These are phyloP conservation scores for Luehdorfia chinensis DNA, from an alignment of 1,140 invertebrate genomes.

Conservation along the genomic window DNA sequence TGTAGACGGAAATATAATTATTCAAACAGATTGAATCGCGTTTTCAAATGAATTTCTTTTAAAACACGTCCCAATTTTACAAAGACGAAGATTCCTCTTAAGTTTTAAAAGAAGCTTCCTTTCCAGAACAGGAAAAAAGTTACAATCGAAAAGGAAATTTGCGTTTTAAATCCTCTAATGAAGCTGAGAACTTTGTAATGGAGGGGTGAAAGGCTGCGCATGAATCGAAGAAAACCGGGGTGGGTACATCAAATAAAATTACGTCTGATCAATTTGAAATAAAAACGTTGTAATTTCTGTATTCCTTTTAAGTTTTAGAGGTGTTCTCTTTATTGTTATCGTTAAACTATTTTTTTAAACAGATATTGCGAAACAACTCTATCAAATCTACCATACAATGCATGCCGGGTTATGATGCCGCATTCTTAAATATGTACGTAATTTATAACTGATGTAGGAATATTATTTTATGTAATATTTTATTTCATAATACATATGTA, in stretches of 20 bases:
- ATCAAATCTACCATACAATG: too few relatives aligned
- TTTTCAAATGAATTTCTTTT: conserved; percentile 65
- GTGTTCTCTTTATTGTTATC: not conserved
- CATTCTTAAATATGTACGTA: too few relatives aligned
- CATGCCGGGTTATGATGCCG: too few relatives aligned
- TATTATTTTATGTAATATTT: too few relatives aligned
- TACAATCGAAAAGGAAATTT: conserved; percentile 77
- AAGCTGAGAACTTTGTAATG: conserved; percentile 75
- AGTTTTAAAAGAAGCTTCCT: conserved; percentile 71
- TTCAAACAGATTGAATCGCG: conserved; percentile 61
- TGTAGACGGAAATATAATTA: conserved; percentile 21
- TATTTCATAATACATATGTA: too few relatives aligned
- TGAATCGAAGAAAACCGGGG: conserved; percentile 61
- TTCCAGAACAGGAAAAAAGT: conserved; percentile 75
- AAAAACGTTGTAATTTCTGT: conserved; percentile 12
- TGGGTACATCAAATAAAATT: conserved; percentile 20
- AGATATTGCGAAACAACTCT: too few relatives aligned
- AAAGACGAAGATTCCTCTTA: conserved; percentile 71
- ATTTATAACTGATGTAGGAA: too few relatives aligned
- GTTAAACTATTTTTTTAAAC: too few relatives aligned
- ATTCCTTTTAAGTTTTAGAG: not conserved
- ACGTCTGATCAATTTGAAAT: conserved; percentile 22
- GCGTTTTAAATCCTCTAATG: conserved; percentile 77
- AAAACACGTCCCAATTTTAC: conserved; percentile 63
- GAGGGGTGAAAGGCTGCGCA: conserved; percentile 71